Evolutionary conservation across 2,888 invertebrate species (phyloP).

Genomic region (Eilema depressum): DNA sequence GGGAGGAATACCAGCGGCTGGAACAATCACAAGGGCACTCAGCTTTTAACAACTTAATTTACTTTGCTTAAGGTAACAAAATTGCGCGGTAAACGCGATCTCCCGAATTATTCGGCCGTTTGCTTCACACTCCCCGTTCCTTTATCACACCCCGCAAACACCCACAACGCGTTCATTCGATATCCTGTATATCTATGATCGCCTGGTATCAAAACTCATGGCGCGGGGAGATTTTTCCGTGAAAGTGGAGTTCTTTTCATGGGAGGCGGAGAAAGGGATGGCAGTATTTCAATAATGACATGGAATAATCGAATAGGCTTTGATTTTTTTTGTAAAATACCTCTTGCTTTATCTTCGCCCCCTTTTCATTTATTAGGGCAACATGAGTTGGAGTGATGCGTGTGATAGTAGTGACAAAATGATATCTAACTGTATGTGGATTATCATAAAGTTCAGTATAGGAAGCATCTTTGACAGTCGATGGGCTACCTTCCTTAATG

Average conservation of each 20-base stretch:
- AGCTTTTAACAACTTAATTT: conserved; percentile 21
- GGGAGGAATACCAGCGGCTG: not conserved
- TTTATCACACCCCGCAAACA: conserved; percentile 18
- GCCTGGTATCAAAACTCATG: conserved; percentile 67
- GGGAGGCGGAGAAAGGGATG: conserved; percentile 24
- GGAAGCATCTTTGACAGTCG: not conserved
- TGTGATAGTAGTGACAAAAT: not conserved
- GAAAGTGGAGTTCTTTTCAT: conserved; percentile 52
- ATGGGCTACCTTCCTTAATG: conserved; percentile 5
- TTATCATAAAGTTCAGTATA: conserved; percentile 13
- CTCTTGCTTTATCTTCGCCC: conserved; percentile 40
- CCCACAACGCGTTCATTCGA: conserved; percentile 29
- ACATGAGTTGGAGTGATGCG: conserved; percentile 24
- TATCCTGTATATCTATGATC: conserved; percentile 41
- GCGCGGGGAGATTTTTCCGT: conserved; percentile 75
- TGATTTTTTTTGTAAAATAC: conserved; percentile 21
- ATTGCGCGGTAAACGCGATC: conserved; percentile 31
- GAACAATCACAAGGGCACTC: conserved; percentile 19
- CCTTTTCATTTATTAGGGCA: conserved; percentile 40
- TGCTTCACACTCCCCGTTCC: conserved; percentile 29
- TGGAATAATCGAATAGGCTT: not conserved
- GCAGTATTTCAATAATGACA: not conserved
- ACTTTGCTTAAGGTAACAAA: conserved; percentile 23
- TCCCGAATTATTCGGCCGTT: conserved; percentile 43
- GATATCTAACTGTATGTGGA: conserved; percentile 15